Base-by-base conservation (phyloP, 1,140 invertebrate genomes). In the Drosophila dunni region DNA sequence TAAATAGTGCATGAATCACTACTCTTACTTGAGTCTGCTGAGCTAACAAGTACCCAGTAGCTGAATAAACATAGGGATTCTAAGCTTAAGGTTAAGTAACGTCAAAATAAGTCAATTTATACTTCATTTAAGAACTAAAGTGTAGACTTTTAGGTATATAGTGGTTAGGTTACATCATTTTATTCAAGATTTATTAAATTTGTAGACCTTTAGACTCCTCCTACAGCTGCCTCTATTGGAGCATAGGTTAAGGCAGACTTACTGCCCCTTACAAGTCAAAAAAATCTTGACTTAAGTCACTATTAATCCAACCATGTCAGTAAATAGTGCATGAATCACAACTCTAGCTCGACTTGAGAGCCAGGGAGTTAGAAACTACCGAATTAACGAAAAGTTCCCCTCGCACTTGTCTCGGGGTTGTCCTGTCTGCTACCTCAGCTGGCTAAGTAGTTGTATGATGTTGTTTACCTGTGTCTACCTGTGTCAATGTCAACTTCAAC, bases 401-500 rank as follows among this genome's bases (percentile, higher is more conserved):
- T 40, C 3, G 48, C 51, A 36, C 51, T 53, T 29, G n/a, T 13
- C 17, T 20, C 17, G 9, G 20, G 20, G 17, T 36, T 63, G 67
- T 70, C 51, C 50, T 51, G 45, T 36, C 50, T 33, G 38, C 73
- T 81, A 77, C 73, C 78, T 36, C 50, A 20, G 38, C 73, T 81
- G 72, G 66, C 78, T 81, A 60, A 60, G 45, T 68, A 42, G 24
- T 24, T 20, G 45, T 36, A 58, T 44, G 56, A 40, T 57, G 34
- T 40, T 60, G 66, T 44, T 15, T 34, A 44, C 11, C 56, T 58
- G 10, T 45, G 36, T 54, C 67, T 63, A 84, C 81, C 81, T 84
- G 83, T 86, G 79, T 86, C 83, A 86, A 83, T 88, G 79, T 86
- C 83, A 86, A 83, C 79, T 75, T 65, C 63, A 82, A 79, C 84